phyloP scores from a whole-genome alignment of 2,797 vertebrate genomes.

The Poliocrania exsul region DNA sequence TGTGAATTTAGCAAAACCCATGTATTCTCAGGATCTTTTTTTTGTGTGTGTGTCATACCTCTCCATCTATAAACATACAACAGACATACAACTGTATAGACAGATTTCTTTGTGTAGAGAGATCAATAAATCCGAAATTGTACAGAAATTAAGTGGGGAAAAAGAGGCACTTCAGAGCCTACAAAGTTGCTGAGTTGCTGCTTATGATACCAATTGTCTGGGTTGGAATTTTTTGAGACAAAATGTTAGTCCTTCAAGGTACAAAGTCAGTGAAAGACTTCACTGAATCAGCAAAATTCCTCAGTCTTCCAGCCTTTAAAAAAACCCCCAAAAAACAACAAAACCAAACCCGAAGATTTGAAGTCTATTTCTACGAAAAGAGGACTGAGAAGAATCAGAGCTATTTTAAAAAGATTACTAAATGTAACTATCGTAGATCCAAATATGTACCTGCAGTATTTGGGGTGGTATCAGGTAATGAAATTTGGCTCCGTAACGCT shows the following conservation, averaged over 20 bases:
- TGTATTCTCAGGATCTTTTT: neutral
- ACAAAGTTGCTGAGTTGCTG: slow-evolving; percentile 6
- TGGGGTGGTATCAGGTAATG: neutral
- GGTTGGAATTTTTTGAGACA: neutral
- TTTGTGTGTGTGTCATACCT: neutral
- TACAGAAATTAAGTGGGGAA: neutral
- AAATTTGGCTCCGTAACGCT: neutral
- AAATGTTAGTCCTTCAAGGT: slow-evolving; percentile 16
- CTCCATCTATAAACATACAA: neutral
- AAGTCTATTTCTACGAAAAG: neutral
- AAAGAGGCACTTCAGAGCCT: neutral
- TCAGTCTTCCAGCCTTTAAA: neutral
- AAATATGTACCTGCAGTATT: neutral
- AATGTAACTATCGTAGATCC: neutral
- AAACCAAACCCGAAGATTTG: neutral
- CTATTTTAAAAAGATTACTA: neutral
- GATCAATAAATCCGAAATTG: neutral
- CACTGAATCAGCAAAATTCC: slow-evolving; percentile 9
- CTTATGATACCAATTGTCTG: neutral
- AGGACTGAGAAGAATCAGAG: neutral
- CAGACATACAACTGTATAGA: neutral
- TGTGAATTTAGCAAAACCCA: neutral
- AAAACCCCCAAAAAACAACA: neutral
- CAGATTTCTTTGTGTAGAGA: neutral
- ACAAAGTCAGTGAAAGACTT: slow-evolving; percentile 35